Base-by-base conservation (phyloP, 2,797 vertebrate genomes). In the Sarcophilus harrisii region DNA sequence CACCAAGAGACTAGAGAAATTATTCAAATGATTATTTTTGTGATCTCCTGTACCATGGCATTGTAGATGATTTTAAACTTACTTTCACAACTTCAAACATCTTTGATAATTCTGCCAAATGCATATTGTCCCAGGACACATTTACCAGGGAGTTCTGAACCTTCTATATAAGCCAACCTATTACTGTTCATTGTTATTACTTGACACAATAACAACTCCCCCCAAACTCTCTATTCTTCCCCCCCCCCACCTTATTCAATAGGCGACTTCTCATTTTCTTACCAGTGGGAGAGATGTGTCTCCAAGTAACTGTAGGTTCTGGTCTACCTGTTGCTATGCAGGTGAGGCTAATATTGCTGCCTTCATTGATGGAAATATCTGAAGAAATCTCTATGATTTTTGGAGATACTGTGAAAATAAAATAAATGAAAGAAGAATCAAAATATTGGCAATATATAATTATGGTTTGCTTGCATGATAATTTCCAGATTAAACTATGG, bases 261-360 rank as follows among this genome's bases (percentile, higher is more conserved):
- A 87, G 21, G 38, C 5, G 4, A 10, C 0, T 0, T 73, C n/a
- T 0, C 0, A 16, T 73, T 32, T 30, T 95, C 98, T 98, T 98
- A 99, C 99, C 99, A 99, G 99, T 99, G 90, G 99, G 99, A 0
- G 99, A 99, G 97, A 99, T 99, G 95, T 99, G 99, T 97, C 99
- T 98, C 99, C 99, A 99, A 97, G 99, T 99, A 93, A 99, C 99
- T 0, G 99, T 99, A 4, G 99, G 99, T 54, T 99, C 99, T 92
- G 99, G 99, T 96, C 99, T 98, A 89, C 99, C 99, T 0, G 98
- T 99, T 94, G 99, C 99, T 98, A 99, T 98, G 97, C 99, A 99
- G 97, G 98, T 99, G 97, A 99, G 98, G 96, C 99, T 99, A 96
- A 99, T 98, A 0, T 99, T 99, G 97, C 98, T 99, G 0, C 99